Evolutionary conservation across 2,888 invertebrate species (phyloP).

Genomic region (Cephus rjabovi): DNA sequence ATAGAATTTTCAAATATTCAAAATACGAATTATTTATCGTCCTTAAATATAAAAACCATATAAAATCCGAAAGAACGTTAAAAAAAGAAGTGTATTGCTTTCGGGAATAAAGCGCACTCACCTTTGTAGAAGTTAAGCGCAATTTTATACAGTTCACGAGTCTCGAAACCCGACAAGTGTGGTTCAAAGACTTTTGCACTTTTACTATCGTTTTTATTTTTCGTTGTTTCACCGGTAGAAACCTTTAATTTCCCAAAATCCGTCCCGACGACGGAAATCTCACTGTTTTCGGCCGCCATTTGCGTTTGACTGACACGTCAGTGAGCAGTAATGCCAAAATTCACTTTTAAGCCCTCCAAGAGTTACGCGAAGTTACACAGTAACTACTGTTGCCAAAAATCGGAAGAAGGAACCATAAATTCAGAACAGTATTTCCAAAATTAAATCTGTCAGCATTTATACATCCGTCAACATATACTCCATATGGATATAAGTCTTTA

Average conservation of each 20-base stretch:
- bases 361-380: background rate
- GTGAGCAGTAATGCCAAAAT: constrained; percentile 26
- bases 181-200: constrained; percentile 52
- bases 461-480: background rate
- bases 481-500: background rate
- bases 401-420: background rate
- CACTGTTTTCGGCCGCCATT: constrained; percentile 57
- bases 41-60: constrained; percentile 9
- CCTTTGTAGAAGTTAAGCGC: constrained; percentile 95
- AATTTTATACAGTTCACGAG: constrained; percentile 85
- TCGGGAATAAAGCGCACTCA: constrained; percentile 61
- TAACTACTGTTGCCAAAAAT: background rate
- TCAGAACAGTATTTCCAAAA: background rate
- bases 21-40: background rate
- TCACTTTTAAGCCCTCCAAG: background rate
- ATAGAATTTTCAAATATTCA: background rate
- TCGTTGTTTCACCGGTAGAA: constrained; percentile 30
- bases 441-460: background rate
- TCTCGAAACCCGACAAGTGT: constrained; percentile 63
- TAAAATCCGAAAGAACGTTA: constrained; percentile 1
- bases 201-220: constrained; percentile 40
- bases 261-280: constrained; percentile 45
- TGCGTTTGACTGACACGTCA: constrained; percentile 52
- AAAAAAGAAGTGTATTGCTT: background rate
- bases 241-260: constrained; percentile 49